Evolutionary conservation across 2,888 invertebrate genomes (phyloP).

Genomic region (Tetragonula carbonaria): DNA sequence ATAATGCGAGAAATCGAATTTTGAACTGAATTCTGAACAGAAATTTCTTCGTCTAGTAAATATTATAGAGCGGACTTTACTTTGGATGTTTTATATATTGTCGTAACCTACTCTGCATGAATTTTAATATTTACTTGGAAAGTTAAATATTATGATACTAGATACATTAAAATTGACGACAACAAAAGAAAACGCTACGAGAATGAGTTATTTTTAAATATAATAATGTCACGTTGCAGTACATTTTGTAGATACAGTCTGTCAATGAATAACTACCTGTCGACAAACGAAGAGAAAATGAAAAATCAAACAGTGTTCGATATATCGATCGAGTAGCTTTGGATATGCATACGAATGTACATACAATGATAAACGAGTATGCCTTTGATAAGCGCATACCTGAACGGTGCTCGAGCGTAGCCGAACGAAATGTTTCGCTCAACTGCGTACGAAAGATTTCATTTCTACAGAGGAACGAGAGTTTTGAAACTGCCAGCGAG

Average conservation of each 20-base stretch:
- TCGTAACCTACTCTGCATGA: neutral
- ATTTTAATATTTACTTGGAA: neutral
- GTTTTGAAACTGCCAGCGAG: neutral
- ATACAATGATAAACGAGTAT: slow-evolving; percentile 23
- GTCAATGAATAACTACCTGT: neutral
- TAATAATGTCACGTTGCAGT: too few species aligned
- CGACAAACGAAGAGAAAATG: slow-evolving; percentile 8
- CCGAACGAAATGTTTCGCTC: slow-evolving; percentile 25
- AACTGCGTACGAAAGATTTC: slow-evolving; percentile 26
- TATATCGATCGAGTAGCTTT: slow-evolving; percentile 35
- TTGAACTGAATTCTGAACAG: too few species aligned
- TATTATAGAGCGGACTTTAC: too few species aligned
- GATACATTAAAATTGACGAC: neutral
- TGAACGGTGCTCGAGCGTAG: slow-evolving; percentile 22
- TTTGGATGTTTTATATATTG: too few species aligned
- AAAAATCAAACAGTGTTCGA: slow-evolving; percentile 10
- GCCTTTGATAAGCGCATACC: slow-evolving; percentile 30
- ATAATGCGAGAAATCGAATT: too few species aligned
- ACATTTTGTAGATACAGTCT: neutral
- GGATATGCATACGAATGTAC: slow-evolving; percentile 32
- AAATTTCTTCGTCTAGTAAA: too few species aligned
- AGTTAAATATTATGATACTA: neutral
- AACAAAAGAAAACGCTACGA: neutral
- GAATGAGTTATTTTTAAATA: neutral
- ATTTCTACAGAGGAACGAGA: slow-evolving; percentile 1